A percentile compares a stretch with the other conserved stretches of the same genome.
phyloP scores from a whole-genome alignment of 2,113 vertebrate species.

The Microcebus ravelobensis region DNA sequence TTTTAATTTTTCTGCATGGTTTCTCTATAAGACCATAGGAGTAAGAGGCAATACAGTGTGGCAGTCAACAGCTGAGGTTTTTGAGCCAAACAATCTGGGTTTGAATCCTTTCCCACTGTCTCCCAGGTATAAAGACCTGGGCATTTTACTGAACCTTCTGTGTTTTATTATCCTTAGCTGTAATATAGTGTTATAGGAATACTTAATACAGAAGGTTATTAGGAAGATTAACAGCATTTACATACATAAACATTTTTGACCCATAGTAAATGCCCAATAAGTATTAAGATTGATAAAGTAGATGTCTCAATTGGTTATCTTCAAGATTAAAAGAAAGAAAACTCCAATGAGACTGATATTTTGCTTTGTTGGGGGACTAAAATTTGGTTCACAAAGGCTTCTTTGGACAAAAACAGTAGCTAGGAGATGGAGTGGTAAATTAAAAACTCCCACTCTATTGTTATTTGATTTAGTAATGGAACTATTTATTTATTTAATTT shows the following conservation, averaged over 20 bases:
- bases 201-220: background rate
- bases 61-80: background rate
- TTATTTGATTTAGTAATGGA: background rate
- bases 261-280: background rate
- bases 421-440: background rate
- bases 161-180: background rate
- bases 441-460: background rate
- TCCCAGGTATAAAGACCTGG: background rate
- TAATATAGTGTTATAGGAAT: background rate
- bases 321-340: background rate
- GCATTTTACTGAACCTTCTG: background rate
- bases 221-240: background rate
- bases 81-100: background rate
- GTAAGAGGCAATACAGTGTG: background rate
- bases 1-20: background rate
- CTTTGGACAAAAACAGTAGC: background rate
- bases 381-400: background rate
- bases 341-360: background rate
- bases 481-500: background rate
- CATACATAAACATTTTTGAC: background rate
- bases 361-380: background rate
- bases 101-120: background rate
- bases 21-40: background rate
- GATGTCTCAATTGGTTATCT: background rate
- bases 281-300: background rate